These are phyloP conservation scores for Hirtodrosophila trivittata DNA, from an alignment of 2,888 invertebrate genomes.

Conservation along the genomic window DNA sequence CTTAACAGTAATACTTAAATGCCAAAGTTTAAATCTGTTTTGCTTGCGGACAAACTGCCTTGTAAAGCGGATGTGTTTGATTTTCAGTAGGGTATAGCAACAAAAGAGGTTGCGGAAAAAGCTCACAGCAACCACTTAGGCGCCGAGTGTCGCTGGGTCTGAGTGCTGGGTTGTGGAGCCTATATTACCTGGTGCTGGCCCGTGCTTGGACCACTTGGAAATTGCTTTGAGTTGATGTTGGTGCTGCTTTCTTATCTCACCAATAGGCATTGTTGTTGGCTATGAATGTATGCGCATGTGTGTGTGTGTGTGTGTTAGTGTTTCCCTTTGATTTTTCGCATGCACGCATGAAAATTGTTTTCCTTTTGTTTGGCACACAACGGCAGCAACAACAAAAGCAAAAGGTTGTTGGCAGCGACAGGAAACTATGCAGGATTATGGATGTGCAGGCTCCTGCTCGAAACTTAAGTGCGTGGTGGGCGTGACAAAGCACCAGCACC, in stretches of 20 bases:
- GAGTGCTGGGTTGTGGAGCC: slow-evolving; percentile 16
- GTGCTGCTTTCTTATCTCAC: slow-evolving; percentile 65
- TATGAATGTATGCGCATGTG: slow-evolving; percentile 17
- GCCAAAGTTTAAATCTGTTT: too few species aligned
- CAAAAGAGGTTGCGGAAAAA: slow-evolving; percentile 30
- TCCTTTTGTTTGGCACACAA: slow-evolving; percentile 64
- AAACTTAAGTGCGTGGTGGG: slow-evolving; percentile 43
- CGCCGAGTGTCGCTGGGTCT: slow-evolving; percentile 52
- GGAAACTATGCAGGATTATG: slow-evolving; percentile 74
- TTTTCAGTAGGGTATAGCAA: slow-evolving; percentile 9
- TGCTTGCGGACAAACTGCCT: too few species aligned
- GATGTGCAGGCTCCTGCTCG: slow-evolving; percentile 18
- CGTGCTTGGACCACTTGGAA: slow-evolving; percentile 62
- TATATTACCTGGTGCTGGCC: slow-evolving; percentile 20
- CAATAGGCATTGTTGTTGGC: slow-evolving; percentile 69
- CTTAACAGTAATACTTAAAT: too few species aligned
- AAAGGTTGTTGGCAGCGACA: slow-evolving; percentile 71
- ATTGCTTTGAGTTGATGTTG: slow-evolving; percentile 60
- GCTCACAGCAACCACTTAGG: slow-evolving; percentile 64
- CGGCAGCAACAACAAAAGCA: slow-evolving; percentile 44
- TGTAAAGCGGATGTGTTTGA: too few species aligned
- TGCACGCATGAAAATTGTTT: slow-evolving; percentile 78
- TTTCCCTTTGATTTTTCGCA: slow-evolving; percentile 66
- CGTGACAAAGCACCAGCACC: slow-evolving; percentile 2
- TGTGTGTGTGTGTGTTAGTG: slow-evolving; percentile 16